Evolutionary conservation across 2,113 vertebrate species (phyloP).

Genomic region (Dicerorhinus sumatrensis): DNA sequence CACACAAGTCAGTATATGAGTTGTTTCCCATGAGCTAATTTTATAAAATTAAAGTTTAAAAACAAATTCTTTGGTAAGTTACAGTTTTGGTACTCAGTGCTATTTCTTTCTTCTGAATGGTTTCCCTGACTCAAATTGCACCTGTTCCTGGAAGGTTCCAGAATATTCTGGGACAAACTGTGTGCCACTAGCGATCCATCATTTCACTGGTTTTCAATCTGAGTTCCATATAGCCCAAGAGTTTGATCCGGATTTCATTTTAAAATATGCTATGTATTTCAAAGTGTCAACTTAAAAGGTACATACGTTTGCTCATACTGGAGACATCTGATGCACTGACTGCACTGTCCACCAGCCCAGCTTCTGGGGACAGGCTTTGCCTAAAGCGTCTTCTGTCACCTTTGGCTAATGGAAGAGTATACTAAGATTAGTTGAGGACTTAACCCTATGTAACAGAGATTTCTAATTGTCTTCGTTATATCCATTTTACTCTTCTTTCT

Average conservation of each 20-base stretch:
- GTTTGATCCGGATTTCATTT: neutral
- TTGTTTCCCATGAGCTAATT: neutral
- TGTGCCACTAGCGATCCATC: neutral
- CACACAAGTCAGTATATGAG: neutral
- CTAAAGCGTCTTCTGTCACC: neutral
- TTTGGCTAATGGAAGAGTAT: neutral
- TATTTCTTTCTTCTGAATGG: neutral
- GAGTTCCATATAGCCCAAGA: neutral
- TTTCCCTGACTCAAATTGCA: neutral
- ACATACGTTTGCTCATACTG: neutral
- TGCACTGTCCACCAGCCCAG: neutral
- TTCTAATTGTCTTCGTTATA: neutral
- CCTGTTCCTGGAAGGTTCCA: neutral
- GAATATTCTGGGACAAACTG: neutral
- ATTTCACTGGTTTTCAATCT: neutral
- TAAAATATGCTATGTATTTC: conserved; percentile 17
- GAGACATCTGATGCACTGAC: neutral
- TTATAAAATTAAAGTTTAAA: conserved; percentile 9
- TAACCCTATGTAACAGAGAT: neutral
- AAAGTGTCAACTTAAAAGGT: neutral
- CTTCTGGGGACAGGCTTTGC: neutral
- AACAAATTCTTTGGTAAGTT: neutral
- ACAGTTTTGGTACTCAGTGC: neutral
- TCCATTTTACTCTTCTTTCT: neutral
- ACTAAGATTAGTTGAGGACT: neutral